phyloP scores from a whole-genome alignment of 2,113 vertebrate genomes.

The Corapipo altera region DNA sequence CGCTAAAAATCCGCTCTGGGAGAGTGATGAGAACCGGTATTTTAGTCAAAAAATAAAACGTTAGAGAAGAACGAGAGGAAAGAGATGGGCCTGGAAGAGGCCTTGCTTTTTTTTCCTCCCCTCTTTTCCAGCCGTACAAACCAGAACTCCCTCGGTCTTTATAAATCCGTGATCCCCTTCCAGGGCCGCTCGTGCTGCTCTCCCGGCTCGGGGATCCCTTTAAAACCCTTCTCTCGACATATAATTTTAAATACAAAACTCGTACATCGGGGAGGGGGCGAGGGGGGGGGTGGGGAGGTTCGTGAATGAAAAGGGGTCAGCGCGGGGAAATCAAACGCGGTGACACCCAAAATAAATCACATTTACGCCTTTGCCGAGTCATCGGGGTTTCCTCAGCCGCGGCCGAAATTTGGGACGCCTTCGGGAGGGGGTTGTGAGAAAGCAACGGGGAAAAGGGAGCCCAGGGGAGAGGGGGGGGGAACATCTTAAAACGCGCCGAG shows the following conservation, averaged over 20 bases:
- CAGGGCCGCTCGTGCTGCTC: not conserved
- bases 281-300: not conserved
- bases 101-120: not conserved
- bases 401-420: constrained; percentile 14
- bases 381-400: constrained; percentile 3
- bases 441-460: not conserved
- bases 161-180: not conserved
- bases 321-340: constrained; percentile 29
- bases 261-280: constrained; percentile 1
- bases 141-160: not conserved
- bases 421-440: not conserved
- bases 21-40: not conserved
- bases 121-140: not conserved
- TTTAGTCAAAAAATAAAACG: not conserved
- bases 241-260: constrained; percentile 28
- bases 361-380: constrained; percentile 48
- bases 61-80: not conserved
- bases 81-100: not conserved
- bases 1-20: not conserved
- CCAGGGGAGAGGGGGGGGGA: not conserved
- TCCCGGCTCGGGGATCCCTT: not conserved
- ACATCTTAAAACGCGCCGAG: constrained; percentile 83
- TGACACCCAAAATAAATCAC: constrained; percentile 62
- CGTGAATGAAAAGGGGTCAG: constrained; percentile 51
- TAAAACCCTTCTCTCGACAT: not conserved